phyloP scores from a whole-genome alignment of 2,888 invertebrate species.

The Acrocyrtus sp. region DNA sequence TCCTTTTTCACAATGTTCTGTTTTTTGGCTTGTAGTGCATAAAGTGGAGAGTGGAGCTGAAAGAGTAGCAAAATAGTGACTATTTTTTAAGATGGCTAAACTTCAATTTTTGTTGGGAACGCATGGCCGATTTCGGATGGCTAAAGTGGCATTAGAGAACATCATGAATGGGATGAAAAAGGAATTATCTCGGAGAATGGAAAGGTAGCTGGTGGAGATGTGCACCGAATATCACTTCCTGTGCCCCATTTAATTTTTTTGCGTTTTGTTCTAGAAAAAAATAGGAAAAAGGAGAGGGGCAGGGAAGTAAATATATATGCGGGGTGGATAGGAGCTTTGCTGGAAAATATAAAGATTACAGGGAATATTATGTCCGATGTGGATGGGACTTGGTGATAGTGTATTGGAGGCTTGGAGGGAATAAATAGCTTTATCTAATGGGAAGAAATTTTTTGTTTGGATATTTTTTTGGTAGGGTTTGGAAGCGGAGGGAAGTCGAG shows the following conservation, averaged over 20 bases:
- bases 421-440: slow-evolving; percentile 21
- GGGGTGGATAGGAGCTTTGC: slow-evolving; percentile 1
- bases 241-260: too few species aligned
- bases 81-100: too few species aligned
- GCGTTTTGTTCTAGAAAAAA: neutral
- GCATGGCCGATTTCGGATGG: slow-evolving; percentile 14
- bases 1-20: too few species aligned
- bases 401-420: slow-evolving; percentile 5
- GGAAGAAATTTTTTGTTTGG: neutral
- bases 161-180: too few species aligned
- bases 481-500: slow-evolving; percentile 26
- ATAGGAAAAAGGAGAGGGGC: neutral
- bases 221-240: too few species aligned
- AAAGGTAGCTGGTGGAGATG: too few species aligned
- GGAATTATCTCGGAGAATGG: too few species aligned
- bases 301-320: too few species aligned
- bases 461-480: slow-evolving; percentile 22
- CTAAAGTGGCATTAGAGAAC: slow-evolving; percentile 23
- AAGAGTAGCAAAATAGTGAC: too few species aligned
- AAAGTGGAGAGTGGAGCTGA: too few species aligned
- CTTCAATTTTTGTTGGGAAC: too few species aligned
- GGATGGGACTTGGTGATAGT: slow-evolving; percentile 2
- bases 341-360: neutral
- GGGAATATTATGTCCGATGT: neutral
- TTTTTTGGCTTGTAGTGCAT: too few species aligned